Percentiles rank a stretch among this genome's conserved stretches.
Evolutionary conservation across 2,888 invertebrate species (phyloP).

Genomic region (Caenorhabditis doughertyi): DNA sequence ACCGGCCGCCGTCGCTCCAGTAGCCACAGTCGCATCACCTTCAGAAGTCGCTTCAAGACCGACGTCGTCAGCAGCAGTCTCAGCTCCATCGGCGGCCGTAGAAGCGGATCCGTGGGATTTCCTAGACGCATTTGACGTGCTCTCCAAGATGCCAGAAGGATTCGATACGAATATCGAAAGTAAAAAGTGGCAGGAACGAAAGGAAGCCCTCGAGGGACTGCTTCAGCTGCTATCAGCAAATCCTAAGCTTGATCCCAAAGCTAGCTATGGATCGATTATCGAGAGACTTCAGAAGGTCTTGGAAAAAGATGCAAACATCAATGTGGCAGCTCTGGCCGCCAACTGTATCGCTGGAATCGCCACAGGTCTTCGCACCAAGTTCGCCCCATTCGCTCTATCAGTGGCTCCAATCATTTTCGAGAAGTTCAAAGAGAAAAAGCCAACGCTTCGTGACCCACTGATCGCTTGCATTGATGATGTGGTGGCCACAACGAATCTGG

Average conservation of each 20-base stretch:
- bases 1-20: constrained; percentile 50
- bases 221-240: constrained; percentile 86
- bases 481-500: constrained; percentile 84
- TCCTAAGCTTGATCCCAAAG: constrained; percentile 90
- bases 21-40: background rate
- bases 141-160: constrained; percentile 94
- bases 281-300: constrained; percentile 93
- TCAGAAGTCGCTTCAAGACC: constrained; percentile 4
- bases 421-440: constrained; percentile 98
- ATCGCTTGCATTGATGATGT: constrained; percentile 92
- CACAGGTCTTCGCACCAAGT: constrained; percentile 87
- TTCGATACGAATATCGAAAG: constrained; percentile 93
- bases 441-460: constrained; percentile 91
- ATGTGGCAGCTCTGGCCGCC: constrained; percentile 91
- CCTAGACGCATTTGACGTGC: constrained; percentile 93
- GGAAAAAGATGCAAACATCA: constrained; percentile 94
- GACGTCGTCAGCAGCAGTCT: constrained; percentile 10
- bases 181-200: constrained; percentile 97
- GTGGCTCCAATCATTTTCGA: constrained; percentile 88
- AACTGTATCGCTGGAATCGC: constrained; percentile 91
- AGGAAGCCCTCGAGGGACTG: constrained; percentile 87
- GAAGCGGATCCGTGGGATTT: constrained; percentile 86
- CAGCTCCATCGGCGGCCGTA: constrained; percentile 77
- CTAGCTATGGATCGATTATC: constrained; percentile 94
- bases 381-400: constrained; percentile 40